Base-by-base conservation (phyloP, 30 jellyfish, hydroid and myxozoan genomes). In the Chrysaora quinquecirrha region DNA sequence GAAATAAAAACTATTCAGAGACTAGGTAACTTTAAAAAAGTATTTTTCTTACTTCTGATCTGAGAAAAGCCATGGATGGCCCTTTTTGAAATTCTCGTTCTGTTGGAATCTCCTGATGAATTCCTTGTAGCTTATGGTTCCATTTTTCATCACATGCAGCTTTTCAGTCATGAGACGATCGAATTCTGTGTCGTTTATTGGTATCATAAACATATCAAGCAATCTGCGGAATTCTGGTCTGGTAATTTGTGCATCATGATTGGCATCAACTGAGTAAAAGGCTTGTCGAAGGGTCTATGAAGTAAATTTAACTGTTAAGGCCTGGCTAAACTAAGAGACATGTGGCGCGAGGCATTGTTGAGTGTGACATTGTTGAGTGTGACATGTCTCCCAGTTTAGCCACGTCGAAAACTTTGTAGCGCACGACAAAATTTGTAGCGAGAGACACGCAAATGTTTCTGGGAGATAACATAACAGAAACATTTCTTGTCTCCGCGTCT, bases 21-120 rank as follows among this genome's bases (percentile, higher is more conserved):
- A n/a, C n/a, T n/a, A n/a, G n/a, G n/a, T n/a, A n/a, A n/a, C n/a
- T n/a, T n/a, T n/a, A n/a, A n/a, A n/a, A n/a, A n/a, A n/a, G n/a
- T n/a, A n/a, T n/a, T n/a, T n/a, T n/a, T n/a, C 85, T 50, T 27
- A 86, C 96, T 30, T 75, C 22, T 75, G 80, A 12, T 86, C 58
- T 4, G 96, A 50, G 27, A 86, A 86, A 2, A 86, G 75, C 96
- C 96, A 86, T 24, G 96, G 96, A 68, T 86, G 96, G 11, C 96
- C 96, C 23, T 64, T 77, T 33, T 86, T 61, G 34, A 86, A 48
- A 68, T 86, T 67, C 64, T 75, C 90, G 12, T 75, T 58, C 20
- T 69, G 82, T 49, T 86, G 89, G 38, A 86, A 86, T 31, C 67
- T 65, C 25, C 34, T 33, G 56, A 86, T 22, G 71, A 86, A 86